Percentiles rank a stretch among this genome's conserved stretches.
These are phyloP conservation scores for Rhingia campestris DNA, from an alignment of 2,888 invertebrate genomes.

Conservation along the genomic window DNA sequence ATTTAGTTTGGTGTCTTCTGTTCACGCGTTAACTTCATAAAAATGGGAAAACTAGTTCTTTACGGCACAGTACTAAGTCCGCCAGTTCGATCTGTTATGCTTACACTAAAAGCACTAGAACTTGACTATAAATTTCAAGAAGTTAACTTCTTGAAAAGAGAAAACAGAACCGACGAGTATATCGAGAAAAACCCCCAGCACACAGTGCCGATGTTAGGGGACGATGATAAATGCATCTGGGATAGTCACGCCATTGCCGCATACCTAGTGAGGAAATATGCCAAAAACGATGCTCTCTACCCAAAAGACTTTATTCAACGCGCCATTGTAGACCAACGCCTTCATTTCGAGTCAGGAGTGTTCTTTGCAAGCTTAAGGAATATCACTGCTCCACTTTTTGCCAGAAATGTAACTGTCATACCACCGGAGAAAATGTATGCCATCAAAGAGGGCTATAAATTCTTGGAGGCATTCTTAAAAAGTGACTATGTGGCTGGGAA, in stretches of 20 bases:
- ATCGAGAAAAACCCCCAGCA: conserved; percentile 80
- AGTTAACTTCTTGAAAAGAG: conserved; percentile 77
- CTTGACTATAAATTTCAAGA: conserved; percentile 78
- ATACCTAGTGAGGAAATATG: conserved; percentile 80
- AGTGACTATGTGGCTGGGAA: conserved; percentile 77
- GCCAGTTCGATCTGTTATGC: conserved; percentile 78
- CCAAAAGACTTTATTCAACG: conserved; percentile 79
- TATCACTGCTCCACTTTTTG: conserved; percentile 76
- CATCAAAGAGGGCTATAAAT: conserved; percentile 75
- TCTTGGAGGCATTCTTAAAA: conserved; percentile 77
- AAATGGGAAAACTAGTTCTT: conserved; percentile 78
- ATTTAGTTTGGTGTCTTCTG: conserved; percentile 1
- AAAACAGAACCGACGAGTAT: conserved; percentile 77
- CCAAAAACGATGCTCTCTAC: conserved; percentile 78
- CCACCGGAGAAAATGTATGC: conserved; percentile 72
- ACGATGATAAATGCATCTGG: conserved; percentile 78
- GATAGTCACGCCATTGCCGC: conserved; percentile 81
- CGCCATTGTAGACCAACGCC: conserved; percentile 80
- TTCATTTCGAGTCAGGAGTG: conserved; percentile 81
- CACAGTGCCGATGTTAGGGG: conserved; percentile 80
- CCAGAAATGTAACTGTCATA: conserved; percentile 53
- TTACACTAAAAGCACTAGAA: conserved; percentile 78
- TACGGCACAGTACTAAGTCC: conserved; percentile 79
- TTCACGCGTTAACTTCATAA: not conserved
- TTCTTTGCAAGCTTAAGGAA: conserved; percentile 78